Evolutionary conservation across 1,140 invertebrate species (phyloP), one percentile per base, ranked within the genome.

Genomic region (Ostrea denselamellosa): DNA sequence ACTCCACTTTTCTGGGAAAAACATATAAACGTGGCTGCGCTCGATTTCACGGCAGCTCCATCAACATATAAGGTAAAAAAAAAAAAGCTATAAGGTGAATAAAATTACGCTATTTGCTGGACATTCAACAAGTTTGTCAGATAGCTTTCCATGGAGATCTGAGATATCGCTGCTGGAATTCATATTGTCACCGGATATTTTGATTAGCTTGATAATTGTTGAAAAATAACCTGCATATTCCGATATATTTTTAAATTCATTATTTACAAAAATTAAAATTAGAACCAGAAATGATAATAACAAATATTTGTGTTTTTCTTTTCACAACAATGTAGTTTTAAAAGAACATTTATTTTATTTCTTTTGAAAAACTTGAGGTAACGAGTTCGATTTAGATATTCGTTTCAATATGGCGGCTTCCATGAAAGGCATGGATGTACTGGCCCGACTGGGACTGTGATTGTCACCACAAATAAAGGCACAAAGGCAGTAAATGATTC

Each of bases 81-180:
- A n/a, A n/a, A n/a, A n/a, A 44, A 44, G 34, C 34, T 44, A 44
- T 44, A 44, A 44, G 34, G 34, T 44, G 5, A 44, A 44, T 7
- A 83, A 22, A 52, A 52, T 53, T 83, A 52, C 81, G 19, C 81
- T 83, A 54, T 83, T 83, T 14, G 68, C 68, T 2, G 68, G 68
- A 25, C 68, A 71, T 71, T 71, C 68, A 71, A 25, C 12, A 34
- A 71, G 68, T 25, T 14, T 71, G 0, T 71, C n/a, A 12, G 8
- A 71, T 0, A 34, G 28, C 19, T 14, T 58, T 71, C 25, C 28
- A 12, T 22, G 25, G 22, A 68, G 10, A 56, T 56, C 54, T 56
- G 2, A 4, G n/a, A n/a, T n/a, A n/a, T 44, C 34, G 34, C 5
- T 5, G 19, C 10, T 58, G 56, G 68, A 71, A 71, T 10, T 34